Percentiles rank a stretch among this genome's conserved stretches.
Evolutionary conservation across 2,113 vertebrate genomes (phyloP).

Genomic region (Vidua macroura): DNA sequence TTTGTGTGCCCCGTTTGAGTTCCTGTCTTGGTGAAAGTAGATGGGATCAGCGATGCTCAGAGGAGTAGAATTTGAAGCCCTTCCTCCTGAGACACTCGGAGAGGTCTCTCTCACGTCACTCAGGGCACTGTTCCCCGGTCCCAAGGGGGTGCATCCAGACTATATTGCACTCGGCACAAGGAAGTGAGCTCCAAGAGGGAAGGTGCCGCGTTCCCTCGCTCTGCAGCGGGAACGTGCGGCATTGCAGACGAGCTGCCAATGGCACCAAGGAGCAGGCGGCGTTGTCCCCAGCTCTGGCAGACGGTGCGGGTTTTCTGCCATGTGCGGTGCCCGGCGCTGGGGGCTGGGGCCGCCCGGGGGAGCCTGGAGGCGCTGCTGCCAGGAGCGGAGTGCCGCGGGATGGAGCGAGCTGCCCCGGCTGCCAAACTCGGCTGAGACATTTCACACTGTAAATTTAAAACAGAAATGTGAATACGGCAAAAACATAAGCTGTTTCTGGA

Average conservation of each 20-base stretch:
- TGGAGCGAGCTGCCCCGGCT: not conserved
- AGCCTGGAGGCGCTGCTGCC: not conserved
- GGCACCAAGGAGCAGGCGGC: not conserved
- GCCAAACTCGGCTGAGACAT: not conserved
- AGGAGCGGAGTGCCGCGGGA: not conserved
- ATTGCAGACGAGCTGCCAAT: fast-evolving
- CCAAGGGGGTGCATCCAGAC: fast-evolving
- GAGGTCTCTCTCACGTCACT: not conserved
- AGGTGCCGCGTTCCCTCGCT: fast-evolving
- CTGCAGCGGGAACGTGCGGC: not conserved
- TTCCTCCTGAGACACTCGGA: not conserved
- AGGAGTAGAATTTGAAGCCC: not conserved
- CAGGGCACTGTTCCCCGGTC: fast-evolving
- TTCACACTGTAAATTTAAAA: slow-evolving; percentile 35
- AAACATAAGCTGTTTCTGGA: slow-evolving; percentile 56
- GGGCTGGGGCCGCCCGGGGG: not conserved
- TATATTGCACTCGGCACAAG: fast-evolving
- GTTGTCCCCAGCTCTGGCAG: not conserved
- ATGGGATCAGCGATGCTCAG: not conserved
- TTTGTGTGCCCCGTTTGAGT: not conserved
- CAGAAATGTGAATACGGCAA: slow-evolving; percentile 15
- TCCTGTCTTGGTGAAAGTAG: not conserved
- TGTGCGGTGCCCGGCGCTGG: not conserved
- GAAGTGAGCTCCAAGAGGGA: not conserved
- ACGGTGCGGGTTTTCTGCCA: not conserved